Percentiles rank a stretch among this genome's conserved stretches.
Conservation (phyloP, 2,113 vertebrate genomes). For the Carlito syrichta region DNA sequence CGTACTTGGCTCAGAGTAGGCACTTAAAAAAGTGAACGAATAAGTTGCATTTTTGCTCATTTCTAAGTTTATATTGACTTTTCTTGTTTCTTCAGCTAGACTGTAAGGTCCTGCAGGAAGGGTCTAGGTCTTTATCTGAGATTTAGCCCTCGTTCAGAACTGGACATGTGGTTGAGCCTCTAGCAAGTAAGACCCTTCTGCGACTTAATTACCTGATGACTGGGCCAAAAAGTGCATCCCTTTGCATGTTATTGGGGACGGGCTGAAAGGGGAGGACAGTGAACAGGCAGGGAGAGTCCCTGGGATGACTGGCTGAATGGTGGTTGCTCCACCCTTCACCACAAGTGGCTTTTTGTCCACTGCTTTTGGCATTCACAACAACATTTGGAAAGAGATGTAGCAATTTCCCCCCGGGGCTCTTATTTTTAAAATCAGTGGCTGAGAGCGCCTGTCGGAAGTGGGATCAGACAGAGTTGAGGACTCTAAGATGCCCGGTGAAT, state of each 20-base stretch:
- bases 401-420: constrained; percentile 43
- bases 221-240: neutral
- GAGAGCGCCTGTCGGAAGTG: constrained; percentile 62
- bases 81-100: neutral
- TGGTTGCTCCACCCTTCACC: constrained; percentile 68
- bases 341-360: constrained; percentile 47
- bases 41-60: neutral
- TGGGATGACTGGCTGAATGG: constrained; percentile 50
- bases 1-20: neutral
- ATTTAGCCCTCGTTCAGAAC: neutral
- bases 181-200: neutral
- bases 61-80: neutral
- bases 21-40: neutral
- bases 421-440: constrained; percentile 79
- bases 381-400: constrained; percentile 67
- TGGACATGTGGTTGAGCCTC: neutral
- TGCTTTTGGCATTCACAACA: constrained; percentile 55
- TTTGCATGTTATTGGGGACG: neutral
- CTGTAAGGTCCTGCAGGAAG: neutral
- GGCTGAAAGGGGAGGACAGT: neutral
- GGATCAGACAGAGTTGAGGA: constrained; percentile 57
- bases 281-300: constrained; percentile 5
- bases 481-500: neutral
- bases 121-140: neutral
- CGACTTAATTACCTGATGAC: neutral